These are phyloP conservation scores for Drosophila parthenogenetica DNA, from an alignment of 2,888 invertebrate species.

Conservation along the genomic window DNA sequence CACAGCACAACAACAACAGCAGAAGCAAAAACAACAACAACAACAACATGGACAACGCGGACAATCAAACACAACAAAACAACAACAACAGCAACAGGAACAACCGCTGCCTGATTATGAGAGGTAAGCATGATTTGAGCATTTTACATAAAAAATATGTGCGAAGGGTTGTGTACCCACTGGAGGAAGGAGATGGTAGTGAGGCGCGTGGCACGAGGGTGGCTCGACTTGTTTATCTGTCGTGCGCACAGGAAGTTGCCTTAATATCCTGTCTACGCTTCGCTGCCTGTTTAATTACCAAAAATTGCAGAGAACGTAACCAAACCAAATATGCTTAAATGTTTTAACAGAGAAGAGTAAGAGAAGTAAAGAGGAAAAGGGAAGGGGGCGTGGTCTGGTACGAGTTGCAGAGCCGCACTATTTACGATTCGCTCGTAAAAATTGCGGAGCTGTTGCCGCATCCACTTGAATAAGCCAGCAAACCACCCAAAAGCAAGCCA, in stretches of 20 bases:
- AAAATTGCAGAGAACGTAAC: constrained; percentile 58
- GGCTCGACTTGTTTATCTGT: constrained; percentile 62
- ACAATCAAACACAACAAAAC: constrained; percentile 63
- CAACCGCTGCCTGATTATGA: constrained; percentile 85
- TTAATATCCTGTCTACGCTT: constrained; percentile 79
- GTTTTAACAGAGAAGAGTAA: neutral
- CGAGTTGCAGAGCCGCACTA: constrained; percentile 47
- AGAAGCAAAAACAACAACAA: constrained; percentile 67
- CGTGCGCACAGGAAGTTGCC: constrained; percentile 66
- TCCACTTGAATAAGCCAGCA: constrained; percentile 52
- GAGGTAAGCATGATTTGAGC: constrained; percentile 81
- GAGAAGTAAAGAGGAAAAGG: neutral
- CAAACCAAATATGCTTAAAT: constrained; percentile 37
- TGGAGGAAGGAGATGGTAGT: neutral
- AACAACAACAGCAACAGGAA: constrained; percentile 66
- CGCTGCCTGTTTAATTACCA: constrained; percentile 77
- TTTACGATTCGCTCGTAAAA: constrained; percentile 71
- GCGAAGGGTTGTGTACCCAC: constrained; percentile 38
- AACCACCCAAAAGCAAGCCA: constrained; percentile 7
- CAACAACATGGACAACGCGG: constrained; percentile 46
- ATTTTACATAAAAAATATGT: constrained; percentile 11
- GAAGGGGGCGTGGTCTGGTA: constrained; percentile 6
- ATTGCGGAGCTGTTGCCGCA: constrained; percentile 53
- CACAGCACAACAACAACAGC: constrained; percentile 74
- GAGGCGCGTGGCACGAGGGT: neutral